Conservation (phyloP, 2,113 vertebrate genomes). For the Syngnathus scovelli region DNA sequence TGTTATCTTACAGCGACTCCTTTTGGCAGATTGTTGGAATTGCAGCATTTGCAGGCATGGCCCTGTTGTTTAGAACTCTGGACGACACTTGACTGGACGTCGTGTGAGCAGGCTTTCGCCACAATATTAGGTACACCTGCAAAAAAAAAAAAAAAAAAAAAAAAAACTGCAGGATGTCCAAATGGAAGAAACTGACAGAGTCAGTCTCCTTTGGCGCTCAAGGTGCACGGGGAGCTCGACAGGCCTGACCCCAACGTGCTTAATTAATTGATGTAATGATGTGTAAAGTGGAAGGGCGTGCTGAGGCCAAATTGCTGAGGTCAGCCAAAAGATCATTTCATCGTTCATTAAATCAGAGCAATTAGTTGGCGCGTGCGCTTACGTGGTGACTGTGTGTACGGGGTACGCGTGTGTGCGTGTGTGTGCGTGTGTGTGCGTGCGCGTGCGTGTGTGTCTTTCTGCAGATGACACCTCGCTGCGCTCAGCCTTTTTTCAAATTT, state of each 20-base stretch:
- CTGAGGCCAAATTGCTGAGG: background rate
- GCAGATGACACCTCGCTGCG: slow-evolving; percentile 5
- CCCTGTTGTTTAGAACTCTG: background rate
- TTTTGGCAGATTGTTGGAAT: slow-evolving; percentile 4
- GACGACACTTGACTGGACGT: no score
- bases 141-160: no score
- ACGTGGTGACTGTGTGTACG: no score
- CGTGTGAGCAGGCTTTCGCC: no score
- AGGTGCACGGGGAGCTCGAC: no score
- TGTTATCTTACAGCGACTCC: slow-evolving; percentile 36
- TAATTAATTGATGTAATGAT: background rate
- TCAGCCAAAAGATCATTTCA: background rate
- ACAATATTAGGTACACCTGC: no score
- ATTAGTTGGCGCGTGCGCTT: slow-evolving; percentile 6
- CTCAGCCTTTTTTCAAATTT: background rate
- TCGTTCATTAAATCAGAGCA: slow-evolving; percentile 22
- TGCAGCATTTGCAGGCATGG: slow-evolving; percentile 7
- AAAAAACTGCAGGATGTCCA: no score
- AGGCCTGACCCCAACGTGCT: background rate
- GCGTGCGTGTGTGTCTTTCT: background rate
- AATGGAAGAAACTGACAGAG: no score
- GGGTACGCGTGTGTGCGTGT: no score
- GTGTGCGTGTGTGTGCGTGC: no score
- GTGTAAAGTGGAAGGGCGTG: background rate
- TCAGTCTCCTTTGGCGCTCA: no score